Evolutionary conservation across 2,888 invertebrate genomes (phyloP).

Genomic region (Drosophila glabriapex): DNA sequence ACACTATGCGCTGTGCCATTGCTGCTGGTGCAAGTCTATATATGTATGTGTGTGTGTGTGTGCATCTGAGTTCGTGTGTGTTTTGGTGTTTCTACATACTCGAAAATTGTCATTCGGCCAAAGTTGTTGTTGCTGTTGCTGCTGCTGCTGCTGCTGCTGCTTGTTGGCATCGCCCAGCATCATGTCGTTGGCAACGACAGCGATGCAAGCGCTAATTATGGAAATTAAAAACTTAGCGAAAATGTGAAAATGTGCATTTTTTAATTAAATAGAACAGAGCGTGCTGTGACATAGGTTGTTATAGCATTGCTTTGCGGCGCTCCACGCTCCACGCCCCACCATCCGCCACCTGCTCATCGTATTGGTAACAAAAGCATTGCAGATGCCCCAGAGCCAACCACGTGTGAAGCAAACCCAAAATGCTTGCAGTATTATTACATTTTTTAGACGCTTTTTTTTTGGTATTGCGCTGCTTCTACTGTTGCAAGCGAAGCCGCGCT

Average conservation of each 20-base stretch:
- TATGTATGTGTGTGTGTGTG: constrained; percentile 15
- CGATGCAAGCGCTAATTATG: constrained; percentile 75
- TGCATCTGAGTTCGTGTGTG: constrained; percentile 20
- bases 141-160: constrained; percentile 3
- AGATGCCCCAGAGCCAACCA: constrained; percentile 63
- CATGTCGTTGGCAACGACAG: constrained; percentile 29
- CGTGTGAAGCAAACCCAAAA: constrained; percentile 61
- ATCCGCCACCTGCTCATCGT: constrained; percentile 13
- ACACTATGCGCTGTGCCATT: constrained; percentile 30
- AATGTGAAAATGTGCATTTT: constrained; percentile 76
- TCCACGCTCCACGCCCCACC: background rate
- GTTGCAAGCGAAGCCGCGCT: constrained; percentile 20
- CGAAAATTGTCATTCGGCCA: constrained; percentile 56
- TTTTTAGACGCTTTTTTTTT: constrained; percentile 23
- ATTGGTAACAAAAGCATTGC: constrained; percentile 58
- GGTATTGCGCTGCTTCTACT: background rate
- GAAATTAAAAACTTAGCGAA: constrained; percentile 79
- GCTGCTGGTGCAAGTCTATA: constrained; percentile 20
- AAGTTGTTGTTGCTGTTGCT: constrained; percentile 27
- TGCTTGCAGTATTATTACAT: constrained; percentile 53
- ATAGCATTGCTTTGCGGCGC: constrained; percentile 26
- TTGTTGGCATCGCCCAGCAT: constrained; percentile 19
- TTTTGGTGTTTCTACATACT: constrained; percentile 33
- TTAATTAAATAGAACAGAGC: constrained; percentile 77
- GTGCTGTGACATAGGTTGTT: constrained; percentile 32